phyloP scores from a whole-genome alignment of 2,797 vertebrate genomes.

The Sphenopsis melanotis region DNA sequence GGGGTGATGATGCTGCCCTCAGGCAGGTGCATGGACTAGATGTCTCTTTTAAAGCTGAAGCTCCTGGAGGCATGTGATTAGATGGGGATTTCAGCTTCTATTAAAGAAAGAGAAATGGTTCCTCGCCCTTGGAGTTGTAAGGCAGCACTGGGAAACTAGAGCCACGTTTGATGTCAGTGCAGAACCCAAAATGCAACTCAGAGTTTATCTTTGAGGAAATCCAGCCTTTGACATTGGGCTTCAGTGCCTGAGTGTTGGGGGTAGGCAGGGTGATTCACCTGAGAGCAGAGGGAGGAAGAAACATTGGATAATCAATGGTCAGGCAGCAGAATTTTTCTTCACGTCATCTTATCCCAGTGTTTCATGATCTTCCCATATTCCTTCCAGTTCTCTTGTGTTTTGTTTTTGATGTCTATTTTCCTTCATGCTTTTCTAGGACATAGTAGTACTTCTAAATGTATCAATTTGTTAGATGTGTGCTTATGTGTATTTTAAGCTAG shows the following conservation, averaged over 20 bases:
- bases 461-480: neutral
- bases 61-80: slow-evolving; percentile 63
- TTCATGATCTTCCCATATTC: neutral
- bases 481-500: neutral
- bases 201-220: neutral
- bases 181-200: neutral
- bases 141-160: slow-evolving; percentile 28
- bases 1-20: slow-evolving; percentile 58
- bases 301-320: neutral
- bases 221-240: neutral
- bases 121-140: neutral
- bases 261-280: neutral
- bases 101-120: slow-evolving; percentile 59
- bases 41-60: slow-evolving; percentile 53
- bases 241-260: neutral
- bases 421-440: neutral
- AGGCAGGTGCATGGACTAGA: slow-evolving; percentile 56
- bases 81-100: slow-evolving; percentile 55
- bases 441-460: slow-evolving; percentile 17
- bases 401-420: neutral
- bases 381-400: neutral
- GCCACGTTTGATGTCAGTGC: neutral
- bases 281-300: neutral
- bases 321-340: neutral
- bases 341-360: neutral